Evolutionary conservation across 2,797 vertebrate genomes (phyloP), one percentile per base, ranked within the genome.

Genomic region (Okamejei kenojei): DNA sequence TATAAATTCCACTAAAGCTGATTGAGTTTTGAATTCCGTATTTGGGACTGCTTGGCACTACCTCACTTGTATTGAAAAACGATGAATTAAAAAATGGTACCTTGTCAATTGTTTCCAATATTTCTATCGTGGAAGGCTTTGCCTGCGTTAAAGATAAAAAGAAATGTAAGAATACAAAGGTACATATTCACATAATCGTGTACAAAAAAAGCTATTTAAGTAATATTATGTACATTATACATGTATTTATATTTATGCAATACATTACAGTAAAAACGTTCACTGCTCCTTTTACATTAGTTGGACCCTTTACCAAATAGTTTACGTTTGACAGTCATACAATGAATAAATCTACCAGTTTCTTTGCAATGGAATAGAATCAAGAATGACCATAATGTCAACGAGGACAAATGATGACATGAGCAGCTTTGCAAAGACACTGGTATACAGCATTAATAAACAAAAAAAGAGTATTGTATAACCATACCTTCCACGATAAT

Each of bases 41-140:
- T 7, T 21, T 5, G 19, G 17, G 71, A 73, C 15, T 1, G 19
- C 1, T 73, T 73, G 71, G 19, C 71, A 73, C 71, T 73, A 5
- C 19, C 19, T 19, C 19, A 73, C 17, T 17, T 71, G 17, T 21
- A 73, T 35, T 54, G 45, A 13, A 26, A 3, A 91, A 73, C 26
- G 6, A 35, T n/a, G 80, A 65, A 71, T 63, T 23, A 58, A 91
- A 95, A 93, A 88, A 94, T 95, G 7, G 90, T 98, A 99, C 99
- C 98, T 99, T 99, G 95, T 99, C 98, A 94, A 99, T 97, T 96
- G 97, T 98, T 96, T 99, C 98, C 96, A 99, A 95, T 94, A 99
- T 95, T 94, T 99, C 98, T 94, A 99, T 97, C 93, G 98, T 99
- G 93, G 98, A 98, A 94, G 97, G 97, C 95, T 99, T 99, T 94